Base-by-base conservation (phyloP, 2,113 vertebrate species). In the Triplophysa tibetana region DNA sequence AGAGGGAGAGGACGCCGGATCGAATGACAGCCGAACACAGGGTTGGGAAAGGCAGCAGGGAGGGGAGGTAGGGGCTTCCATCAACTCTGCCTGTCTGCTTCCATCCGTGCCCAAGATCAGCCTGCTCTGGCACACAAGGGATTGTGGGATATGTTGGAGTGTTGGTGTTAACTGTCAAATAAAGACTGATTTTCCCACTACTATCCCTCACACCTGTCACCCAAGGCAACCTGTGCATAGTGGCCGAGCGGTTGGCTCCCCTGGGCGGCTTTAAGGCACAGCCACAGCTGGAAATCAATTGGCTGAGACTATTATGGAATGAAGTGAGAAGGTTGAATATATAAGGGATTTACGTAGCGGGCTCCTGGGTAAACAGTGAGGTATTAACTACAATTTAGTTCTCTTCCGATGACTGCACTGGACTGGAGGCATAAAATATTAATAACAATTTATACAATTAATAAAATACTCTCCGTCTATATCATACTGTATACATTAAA, bases 271-370 rank as follows among this genome's bases (percentile, higher is more conserved):
- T 80, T 77, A 80, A 83, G 45, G 68, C 45, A 66, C 70, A 60
- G 68, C 19, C 66, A 33, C 67, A 77, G 70, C 78, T 75, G 75
- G 74, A 81, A 83, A 83, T 87, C 79, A 80, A 81, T 83, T 79
- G 60, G 29, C 64, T 77, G 26, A 45, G 66, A 80, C 72, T 70
- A 45, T 77, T 85, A 70, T 70, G 72, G 62, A 29, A 80, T 64
- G 67, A 65, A 68, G 60, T 43, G 68, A 76, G 56, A 63, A 74
- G 69, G 17, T 65, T 68, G 82, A 66, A 79, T 79, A 81, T 65
- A 79, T 75, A 81, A 73, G 24, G 78, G 78, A 78, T 81, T 68
- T n/a, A 21, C 70, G 52, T 58, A 67, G 56, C 64, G 77, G 58
- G 19, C 63, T 29, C 21, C 43, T n/a, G 50, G 77, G 68, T 58